Evolutionary conservation across 2,888 invertebrate species (phyloP).

Genomic region (Camptogramma bilineatum): DNA sequence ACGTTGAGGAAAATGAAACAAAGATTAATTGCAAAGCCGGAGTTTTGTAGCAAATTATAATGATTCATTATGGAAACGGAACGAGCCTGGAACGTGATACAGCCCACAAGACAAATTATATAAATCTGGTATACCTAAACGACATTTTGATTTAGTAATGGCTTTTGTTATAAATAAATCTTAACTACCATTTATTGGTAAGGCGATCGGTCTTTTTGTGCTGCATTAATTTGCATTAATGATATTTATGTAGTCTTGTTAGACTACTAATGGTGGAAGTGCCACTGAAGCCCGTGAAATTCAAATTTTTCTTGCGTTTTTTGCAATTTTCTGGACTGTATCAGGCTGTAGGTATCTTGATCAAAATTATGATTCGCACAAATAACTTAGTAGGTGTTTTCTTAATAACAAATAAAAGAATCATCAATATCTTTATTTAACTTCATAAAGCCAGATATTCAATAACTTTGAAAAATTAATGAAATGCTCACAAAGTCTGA

Average conservation of each 20-base stretch:
- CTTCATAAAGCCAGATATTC: too few relatives aligned
- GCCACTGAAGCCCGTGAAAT: too few relatives aligned
- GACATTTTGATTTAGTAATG: conserved; percentile 48
- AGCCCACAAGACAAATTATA: conserved; percentile 44
- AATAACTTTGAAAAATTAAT: too few relatives aligned
- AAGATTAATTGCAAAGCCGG: conserved; percentile 59
- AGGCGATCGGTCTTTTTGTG: conserved; percentile 48
- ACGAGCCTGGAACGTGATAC: conserved; percentile 57
- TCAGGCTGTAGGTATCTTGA: too few relatives aligned
- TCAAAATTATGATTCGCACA: too few relatives aligned
- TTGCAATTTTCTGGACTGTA: too few relatives aligned
- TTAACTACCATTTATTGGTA: conserved; percentile 40
- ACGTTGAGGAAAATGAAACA: conserved; percentile 39
- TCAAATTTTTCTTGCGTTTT: too few relatives aligned
- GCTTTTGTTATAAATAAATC: conserved; percentile 50
- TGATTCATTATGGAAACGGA: conserved; percentile 76
- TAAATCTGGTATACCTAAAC: conserved; percentile 37
- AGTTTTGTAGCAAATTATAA: conserved; percentile 56
- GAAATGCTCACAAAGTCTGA: too few relatives aligned
- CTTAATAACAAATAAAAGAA: too few relatives aligned
- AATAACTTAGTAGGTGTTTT: too few relatives aligned
- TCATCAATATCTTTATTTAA: too few relatives aligned
- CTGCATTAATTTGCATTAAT: conserved; percentile 51
- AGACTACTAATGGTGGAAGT: too few relatives aligned
- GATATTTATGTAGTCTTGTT: conserved; percentile 38